Evolutionary conservation across 2,113 vertebrate genomes (phyloP).

Genomic region (Conger conger): DNA sequence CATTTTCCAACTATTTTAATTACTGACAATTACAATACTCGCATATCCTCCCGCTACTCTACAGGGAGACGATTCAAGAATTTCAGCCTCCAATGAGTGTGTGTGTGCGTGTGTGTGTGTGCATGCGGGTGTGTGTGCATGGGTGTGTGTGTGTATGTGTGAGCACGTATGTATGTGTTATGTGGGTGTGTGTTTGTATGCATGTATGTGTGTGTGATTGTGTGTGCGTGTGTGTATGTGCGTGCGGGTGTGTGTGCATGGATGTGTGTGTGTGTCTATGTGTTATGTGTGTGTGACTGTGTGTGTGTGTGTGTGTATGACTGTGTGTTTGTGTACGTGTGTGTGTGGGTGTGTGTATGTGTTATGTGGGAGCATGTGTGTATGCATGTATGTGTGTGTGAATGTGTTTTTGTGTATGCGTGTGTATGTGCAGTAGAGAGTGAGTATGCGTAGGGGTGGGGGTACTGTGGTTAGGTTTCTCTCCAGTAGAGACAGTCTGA

Average conservation of each 20-base stretch:
- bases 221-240: background rate
- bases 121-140: background rate
- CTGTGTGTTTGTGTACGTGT: background rate
- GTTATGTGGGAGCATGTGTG: background rate
- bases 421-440: background rate
- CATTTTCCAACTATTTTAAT: background rate
- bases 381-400: background rate
- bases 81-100: background rate
- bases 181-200: background rate
- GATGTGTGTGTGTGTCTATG: background rate
- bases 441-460: slow-evolving; percentile 5
- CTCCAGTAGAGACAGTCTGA: slow-evolving; percentile 16
- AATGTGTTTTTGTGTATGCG: background rate
- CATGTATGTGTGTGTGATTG: background rate
- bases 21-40: slow-evolving; percentile 9
- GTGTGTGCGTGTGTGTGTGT: background rate
- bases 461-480: slow-evolving; percentile 7
- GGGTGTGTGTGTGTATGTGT: background rate
- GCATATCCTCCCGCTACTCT: background rate
- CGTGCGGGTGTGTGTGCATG: background rate
- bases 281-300: background rate
- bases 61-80: background rate
- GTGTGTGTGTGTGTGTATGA: background rate
- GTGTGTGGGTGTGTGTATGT: background rate
- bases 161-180: background rate